phyloP scores from a whole-genome alignment of 2,888 invertebrate genomes.

The Diloba caeruleocephala region DNA sequence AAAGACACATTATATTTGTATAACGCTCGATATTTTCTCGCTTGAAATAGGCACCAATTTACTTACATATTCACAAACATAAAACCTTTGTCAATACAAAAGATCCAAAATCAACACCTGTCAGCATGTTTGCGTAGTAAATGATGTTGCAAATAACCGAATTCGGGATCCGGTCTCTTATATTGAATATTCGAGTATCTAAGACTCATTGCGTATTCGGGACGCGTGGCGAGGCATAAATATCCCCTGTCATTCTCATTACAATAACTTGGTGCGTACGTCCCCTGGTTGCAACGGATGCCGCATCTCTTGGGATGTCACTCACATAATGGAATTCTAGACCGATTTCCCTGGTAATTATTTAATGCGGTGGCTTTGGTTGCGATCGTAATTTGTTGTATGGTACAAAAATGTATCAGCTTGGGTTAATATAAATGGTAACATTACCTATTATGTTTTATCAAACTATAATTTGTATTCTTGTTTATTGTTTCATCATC shows the following conservation, averaged over 20 bases:
- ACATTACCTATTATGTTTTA: too few species aligned
- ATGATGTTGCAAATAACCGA: constrained; percentile 69
- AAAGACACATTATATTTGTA: constrained; percentile 10
- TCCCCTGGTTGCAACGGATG: constrained; percentile 78
- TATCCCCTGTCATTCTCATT: constrained; percentile 87
- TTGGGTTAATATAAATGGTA: background rate
- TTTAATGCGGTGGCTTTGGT: constrained; percentile 56
- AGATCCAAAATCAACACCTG: constrained; percentile 75
- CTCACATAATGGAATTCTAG: constrained; percentile 84
- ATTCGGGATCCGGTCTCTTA: constrained; percentile 49
- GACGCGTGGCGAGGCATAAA: constrained; percentile 84
- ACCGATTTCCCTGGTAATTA: constrained; percentile 74
- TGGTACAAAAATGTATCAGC: constrained; percentile 12
- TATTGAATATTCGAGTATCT: constrained; percentile 59
- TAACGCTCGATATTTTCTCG: constrained; percentile 15
- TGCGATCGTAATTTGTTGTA: constrained; percentile 28
- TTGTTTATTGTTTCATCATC: too few species aligned
- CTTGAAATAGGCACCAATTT: constrained; percentile 63
- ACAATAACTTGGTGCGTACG: constrained; percentile 82
- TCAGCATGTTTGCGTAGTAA: constrained; percentile 74
- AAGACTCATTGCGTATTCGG: constrained; percentile 82
- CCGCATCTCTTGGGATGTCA: constrained; percentile 79
- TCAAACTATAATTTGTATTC: too few species aligned
- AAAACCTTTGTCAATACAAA: constrained; percentile 70
- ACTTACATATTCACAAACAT: constrained; percentile 66